Evolutionary conservation across 2,113 vertebrate genomes (phyloP).

Genomic region (Periophthalmodon schlosseri): DNA sequence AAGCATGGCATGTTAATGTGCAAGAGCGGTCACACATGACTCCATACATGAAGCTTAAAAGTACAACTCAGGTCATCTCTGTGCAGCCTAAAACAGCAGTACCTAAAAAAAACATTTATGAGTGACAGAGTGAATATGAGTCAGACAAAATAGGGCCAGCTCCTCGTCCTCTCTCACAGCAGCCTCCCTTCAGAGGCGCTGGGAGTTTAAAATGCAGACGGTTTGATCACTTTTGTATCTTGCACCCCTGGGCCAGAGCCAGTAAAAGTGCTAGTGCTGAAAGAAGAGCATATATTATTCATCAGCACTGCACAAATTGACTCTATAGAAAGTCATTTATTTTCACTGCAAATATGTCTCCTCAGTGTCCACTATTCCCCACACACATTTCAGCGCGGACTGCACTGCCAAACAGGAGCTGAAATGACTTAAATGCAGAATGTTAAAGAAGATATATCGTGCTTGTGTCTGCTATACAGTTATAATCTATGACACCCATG

Average conservation of each 20-base stretch:
- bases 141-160: too few species aligned
- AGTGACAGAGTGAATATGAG: too few species aligned
- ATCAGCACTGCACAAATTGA: neutral
- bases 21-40: too few species aligned
- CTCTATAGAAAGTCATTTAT: neutral
- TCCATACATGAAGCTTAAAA: too few species aligned
- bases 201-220: neutral
- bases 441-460: too few species aligned
- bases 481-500: too few species aligned
- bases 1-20: too few species aligned
- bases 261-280: neutral
- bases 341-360: neutral
- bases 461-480: too few species aligned
- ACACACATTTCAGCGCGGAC: neutral
- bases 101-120: too few species aligned
- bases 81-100: too few species aligned
- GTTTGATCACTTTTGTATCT: neutral
- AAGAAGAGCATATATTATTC: slow-evolving; percentile 4
- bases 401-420: neutral
- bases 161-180: neutral
- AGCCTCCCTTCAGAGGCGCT: neutral
- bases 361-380: neutral
- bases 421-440: too few species aligned
- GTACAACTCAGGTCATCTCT: too few species aligned
- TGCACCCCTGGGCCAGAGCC: neutral